Base-by-base conservation (phyloP, 1,140 invertebrate genomes). In the Condylostylus longicornis region DNA sequence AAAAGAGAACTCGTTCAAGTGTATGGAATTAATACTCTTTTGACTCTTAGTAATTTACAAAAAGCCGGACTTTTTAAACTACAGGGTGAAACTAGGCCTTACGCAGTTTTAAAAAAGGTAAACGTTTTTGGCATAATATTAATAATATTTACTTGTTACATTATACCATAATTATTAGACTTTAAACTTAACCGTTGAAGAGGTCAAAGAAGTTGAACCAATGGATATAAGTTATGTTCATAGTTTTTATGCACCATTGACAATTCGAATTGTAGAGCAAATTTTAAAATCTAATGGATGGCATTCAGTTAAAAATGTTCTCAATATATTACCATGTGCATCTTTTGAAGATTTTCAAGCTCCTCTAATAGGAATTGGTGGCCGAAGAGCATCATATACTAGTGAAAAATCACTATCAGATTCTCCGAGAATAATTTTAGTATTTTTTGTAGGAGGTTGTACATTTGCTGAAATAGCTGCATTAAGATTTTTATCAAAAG, bases 381-480 rank as follows among this genome's bases (percentile, higher is more conserved):
- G 53, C 8, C 45, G 69, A 3, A 58, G 69, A 8, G 65, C 71
- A 41, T 74, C 72, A 2, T 68, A 74, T 27, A 69, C 70, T 0
- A 77, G 72, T 41, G 70, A 79, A 46, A 72, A 68, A 41, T 79
- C 75, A 0, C 65, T 68, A 32, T 68, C 70, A 7, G 79, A 86
- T 41, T 70, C 70, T 31, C 71, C 79, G 1, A 74, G 74, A 50
- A 75, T 90, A 1, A 78, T 91, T n/a, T 58, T 97, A 5, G 86
- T 97, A 1, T 89, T 94, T 54, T 95, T 96, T 54, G 77, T 97
- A 15, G 93, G 94, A 9, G 94, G 94, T 3, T 91, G 90, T 54
- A 98, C 93, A 1, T 95, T 82, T 67, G 84, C 90, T 3, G 94
- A 98, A 63, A 79, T 98, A 48, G 87, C 91, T 2, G 88, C 90